Conservation (phyloP, 2,797 vertebrate species). For the Gallirallus australis region DNA sequence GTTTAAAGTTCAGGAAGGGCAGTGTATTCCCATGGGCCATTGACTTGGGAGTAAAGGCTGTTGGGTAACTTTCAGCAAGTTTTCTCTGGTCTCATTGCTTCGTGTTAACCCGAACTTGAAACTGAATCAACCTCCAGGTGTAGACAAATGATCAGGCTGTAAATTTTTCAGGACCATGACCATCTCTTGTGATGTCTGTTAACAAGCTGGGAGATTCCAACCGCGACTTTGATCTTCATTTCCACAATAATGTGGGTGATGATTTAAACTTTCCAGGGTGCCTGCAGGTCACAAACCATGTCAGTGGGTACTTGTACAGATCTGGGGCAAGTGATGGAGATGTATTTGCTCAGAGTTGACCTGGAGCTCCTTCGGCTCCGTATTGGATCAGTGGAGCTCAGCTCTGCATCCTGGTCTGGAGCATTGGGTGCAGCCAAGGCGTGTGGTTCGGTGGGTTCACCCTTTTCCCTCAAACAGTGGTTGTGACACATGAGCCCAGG, state of each 20-base stretch:
- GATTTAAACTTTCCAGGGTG: neutral
- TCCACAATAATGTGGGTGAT: neutral
- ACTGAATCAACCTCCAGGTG: neutral
- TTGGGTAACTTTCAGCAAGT: neutral
- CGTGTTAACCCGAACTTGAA: neutral
- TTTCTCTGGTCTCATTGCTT: neutral
- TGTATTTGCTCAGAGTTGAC: neutral
- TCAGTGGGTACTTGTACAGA: neutral
- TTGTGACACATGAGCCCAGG: neutral
- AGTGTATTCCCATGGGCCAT: rapidly evolving
- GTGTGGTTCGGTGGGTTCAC: rapidly evolving
- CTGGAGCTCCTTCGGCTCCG: neutral
- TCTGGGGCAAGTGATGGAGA: neutral
- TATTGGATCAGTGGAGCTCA: rapidly evolving
- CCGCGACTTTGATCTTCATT: neutral
- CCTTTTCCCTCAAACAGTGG: neutral
- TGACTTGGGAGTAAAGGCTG: neutral
- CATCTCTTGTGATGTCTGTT: neutral
- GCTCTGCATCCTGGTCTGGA: rapidly evolving
- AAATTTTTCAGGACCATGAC: neutral
- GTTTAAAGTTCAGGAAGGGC: neutral
- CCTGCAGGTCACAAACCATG: neutral
- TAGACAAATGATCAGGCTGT: neutral
- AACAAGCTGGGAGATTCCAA: neutral
- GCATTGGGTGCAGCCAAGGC: rapidly evolving